Evolutionary conservation across 2,113 vertebrate species (phyloP), one percentile per base, ranked within the genome.

Genomic region (Pampusana beccarii): DNA sequence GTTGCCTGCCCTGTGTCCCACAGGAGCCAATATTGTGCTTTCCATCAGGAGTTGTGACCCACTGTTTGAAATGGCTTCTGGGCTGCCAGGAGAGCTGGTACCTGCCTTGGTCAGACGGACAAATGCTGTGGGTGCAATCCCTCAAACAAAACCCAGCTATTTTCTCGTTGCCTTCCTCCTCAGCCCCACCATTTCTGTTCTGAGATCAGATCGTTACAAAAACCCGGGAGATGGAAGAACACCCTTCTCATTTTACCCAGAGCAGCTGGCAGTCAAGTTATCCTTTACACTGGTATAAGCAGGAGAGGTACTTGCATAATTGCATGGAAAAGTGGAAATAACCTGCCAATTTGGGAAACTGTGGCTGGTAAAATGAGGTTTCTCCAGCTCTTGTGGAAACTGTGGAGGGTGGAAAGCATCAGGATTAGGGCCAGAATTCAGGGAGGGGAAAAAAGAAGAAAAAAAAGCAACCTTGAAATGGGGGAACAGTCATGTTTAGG

Each of bases 301-400:
- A 90, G 75, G 57, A 94, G 92, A 79, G 78, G 71, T 82, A 70
- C 77, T 86, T 94, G 86, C 60, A 57, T 81, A 88, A 79, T 89
- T 67, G 57, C 64, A 40, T 80, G 65, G 93, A 85, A 64, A 96
- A 95, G 66, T 80, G 73, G 92, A 75, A 92, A 38, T 50, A 82
- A 72, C 69, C 73, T 95, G 75, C 78, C 78, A 67, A 26, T 75
- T 74, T 88, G 78, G 80, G 88, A 42, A 84, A 80, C 74, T 77
- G 53, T 71, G 77, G 61, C 93, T 92, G 92, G 92, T 61, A 90
- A 97, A 94, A 72, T 5, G 36, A 96, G 10, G 29, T 64, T 77
- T 33, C 17, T 78, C n/a, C 65, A 75, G 75, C 79, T 85, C 56
- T 77, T 91, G 25, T 70, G 79, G 75, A 86, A 96, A 92, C 44